These are phyloP conservation scores for Caenorhabditis sp. DNA, from an alignment of 2,888 invertebrate genomes.

Conservation along the genomic window DNA sequence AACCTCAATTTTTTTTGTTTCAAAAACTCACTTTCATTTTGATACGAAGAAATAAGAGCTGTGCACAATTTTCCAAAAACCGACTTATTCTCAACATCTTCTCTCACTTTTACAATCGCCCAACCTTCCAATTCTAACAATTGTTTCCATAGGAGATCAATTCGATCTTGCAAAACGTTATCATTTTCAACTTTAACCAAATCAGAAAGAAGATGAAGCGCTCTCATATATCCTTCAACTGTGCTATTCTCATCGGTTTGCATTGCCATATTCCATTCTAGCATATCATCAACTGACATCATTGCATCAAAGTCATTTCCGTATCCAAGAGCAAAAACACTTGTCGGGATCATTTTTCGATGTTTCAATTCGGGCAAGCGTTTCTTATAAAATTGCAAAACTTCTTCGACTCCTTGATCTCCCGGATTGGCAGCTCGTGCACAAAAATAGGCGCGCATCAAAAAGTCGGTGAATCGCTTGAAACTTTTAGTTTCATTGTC, in stretches of 20 bases:
- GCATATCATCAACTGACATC: constrained; percentile 39
- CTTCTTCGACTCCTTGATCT: constrained; percentile 13
- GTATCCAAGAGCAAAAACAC: constrained; percentile 9
- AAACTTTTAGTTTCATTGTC: constrained; percentile 34
- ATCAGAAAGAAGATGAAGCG: constrained; percentile 30
- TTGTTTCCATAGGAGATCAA: constrained; percentile 26
- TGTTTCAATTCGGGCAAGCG: constrained; percentile 31
- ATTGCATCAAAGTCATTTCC: constrained; percentile 29
- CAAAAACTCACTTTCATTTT: constrained; percentile 13
- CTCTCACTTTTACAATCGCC: constrained; percentile 7
- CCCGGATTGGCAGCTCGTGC: constrained; percentile 3
- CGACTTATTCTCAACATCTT: constrained; percentile 33
- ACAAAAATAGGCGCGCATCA: constrained; percentile 23
- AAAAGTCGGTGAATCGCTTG: constrained; percentile 15
- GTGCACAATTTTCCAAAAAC: constrained; percentile 32
- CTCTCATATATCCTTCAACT: constrained; percentile 23
- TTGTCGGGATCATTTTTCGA: constrained; percentile 26
- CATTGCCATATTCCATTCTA: constrained; percentile 32
- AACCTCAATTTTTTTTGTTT: too few species aligned
- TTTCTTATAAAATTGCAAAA: constrained; percentile 26
- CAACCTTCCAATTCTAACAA: constrained; percentile 35
- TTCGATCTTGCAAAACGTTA: constrained; percentile 12
- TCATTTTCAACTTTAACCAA: constrained; percentile 11
- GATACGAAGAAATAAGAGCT: constrained; percentile 8
- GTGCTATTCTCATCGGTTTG: constrained; percentile 25